Base-by-base conservation (phyloP, 1,140 invertebrate species). In the Apis laboriosa region DNA sequence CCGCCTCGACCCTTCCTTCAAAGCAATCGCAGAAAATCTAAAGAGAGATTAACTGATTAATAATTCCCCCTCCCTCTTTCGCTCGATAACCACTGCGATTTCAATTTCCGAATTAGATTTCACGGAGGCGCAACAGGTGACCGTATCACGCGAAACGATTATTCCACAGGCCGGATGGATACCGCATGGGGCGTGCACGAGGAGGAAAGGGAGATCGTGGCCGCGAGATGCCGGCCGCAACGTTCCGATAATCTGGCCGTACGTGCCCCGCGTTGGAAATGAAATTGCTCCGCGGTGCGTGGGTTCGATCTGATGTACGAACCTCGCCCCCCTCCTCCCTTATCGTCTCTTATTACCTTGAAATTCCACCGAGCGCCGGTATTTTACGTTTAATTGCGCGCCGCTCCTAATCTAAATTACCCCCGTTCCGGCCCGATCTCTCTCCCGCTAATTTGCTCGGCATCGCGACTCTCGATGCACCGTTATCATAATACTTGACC, bases 41-140 rank as follows among this genome's bases (percentile, higher is more conserved):
- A 7, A 43, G 34, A 7, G 34, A 43, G 34, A 43, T n/a, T n/a
- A n/a, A 43, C 34, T 4, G 3, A 34, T 43, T 51, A 49, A 75
- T 51, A 49, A 75, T 56, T 21, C 43, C 17, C 8, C 34, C 2
- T 2, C 34, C 2, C 34, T 43, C 34, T 43, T 43, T 43, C 3
- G 2, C 4, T 24, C 2, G 3, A n/a, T n/a, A n/a, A n/a, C n/a
- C n/a, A n/a, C 34, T 4, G 61, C 53, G 63, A 81, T 81, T 81
- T 81, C 79, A 76, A 81, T 76, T 76, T 60, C 28, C 61, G 64
- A 81, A 81, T 60, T 70, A 63, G 58, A 83, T 77, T 61, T 64
- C 61, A 64, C 43, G 76, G 17, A 80, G 84, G 72, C 66, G 88
- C 90, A 92, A 92, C 91, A 92, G 90, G 91, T 92, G 91, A 91